phyloP scores from a whole-genome alignment of 2,888 invertebrate species.

The Melinaea menophilus region DNA sequence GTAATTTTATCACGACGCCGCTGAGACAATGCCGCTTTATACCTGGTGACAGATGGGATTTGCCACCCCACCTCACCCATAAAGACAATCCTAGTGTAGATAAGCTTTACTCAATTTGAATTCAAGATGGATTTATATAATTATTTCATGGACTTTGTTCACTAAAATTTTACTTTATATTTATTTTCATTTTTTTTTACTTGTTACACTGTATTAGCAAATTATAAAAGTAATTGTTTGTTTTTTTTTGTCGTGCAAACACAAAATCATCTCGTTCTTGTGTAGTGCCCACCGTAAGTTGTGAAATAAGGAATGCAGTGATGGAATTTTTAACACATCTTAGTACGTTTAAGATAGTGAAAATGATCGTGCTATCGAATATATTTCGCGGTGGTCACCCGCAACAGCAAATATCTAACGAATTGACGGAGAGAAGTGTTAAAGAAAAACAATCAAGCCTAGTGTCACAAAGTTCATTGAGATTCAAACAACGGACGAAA shows the following conservation, averaged over 20 bases:
- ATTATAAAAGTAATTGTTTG: neutral
- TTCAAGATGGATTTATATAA: constrained; percentile 4
- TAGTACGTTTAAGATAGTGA: constrained; percentile 68
- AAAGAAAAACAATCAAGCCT: constrained; percentile 44
- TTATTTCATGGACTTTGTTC: neutral
- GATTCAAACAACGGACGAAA: constrained; percentile 62
- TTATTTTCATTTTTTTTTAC: neutral
- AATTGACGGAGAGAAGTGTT: constrained; percentile 36
- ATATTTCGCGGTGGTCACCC: constrained; percentile 67
- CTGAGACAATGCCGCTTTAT: constrained; percentile 48
- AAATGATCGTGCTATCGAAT: constrained; percentile 74
- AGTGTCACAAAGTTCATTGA: constrained; percentile 56
- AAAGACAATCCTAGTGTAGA: constrained; percentile 38
- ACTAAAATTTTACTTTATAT: constrained; percentile 6
- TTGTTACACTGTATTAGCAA: neutral
- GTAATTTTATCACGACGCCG: constrained; percentile 53
- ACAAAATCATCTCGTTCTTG: constrained; percentile 52
- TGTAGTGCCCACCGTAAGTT: constrained; percentile 49
- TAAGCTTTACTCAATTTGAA: constrained; percentile 22
- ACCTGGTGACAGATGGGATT: constrained; percentile 50
- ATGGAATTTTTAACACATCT: constrained; percentile 72
- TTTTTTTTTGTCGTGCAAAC: constrained; percentile 40
- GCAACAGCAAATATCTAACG: constrained; percentile 51
- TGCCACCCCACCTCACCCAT: constrained; percentile 40
- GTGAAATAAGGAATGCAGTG: constrained; percentile 73